phyloP scores from a whole-genome alignment of 2,113 vertebrate genomes.

The Daubentonia madagascariensis region DNA sequence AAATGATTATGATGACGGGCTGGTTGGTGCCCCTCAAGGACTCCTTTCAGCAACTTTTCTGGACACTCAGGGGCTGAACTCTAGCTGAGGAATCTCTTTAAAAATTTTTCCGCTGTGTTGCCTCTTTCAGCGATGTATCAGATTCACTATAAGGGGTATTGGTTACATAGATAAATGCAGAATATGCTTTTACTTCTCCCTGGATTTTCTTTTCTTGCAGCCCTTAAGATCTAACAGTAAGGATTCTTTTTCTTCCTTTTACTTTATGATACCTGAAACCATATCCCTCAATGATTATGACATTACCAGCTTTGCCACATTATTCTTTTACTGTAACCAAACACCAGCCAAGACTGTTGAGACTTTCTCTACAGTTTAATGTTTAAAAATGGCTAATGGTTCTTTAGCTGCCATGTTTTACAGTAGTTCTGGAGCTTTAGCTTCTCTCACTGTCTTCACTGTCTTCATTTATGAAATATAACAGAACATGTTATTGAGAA shows the following conservation, averaged over 20 bases:
- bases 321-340: constrained; percentile 41
- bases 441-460: not conserved
- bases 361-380: constrained; percentile 14
- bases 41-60: not conserved
- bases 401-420: not conserved
- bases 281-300: not conserved
- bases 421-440: not conserved
- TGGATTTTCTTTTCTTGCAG: constrained; percentile 19
- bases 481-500: constrained; percentile 14
- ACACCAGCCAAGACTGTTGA: not conserved
- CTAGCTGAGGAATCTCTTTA: constrained; percentile 34
- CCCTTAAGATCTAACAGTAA: not conserved
- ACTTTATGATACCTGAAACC: not conserved
- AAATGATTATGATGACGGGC: not conserved
- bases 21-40: not conserved
- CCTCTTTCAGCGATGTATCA: constrained; percentile 30
- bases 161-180: constrained; percentile 52
- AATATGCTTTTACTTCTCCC: constrained; percentile 1
- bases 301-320: not conserved
- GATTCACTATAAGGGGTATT: not conserved
- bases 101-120: not conserved
- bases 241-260: constrained; percentile 46
- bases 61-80: not conserved
- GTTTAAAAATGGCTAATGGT: not conserved
- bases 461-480: not conserved